A percentile compares a stretch with the other conserved stretches of the same genome.
phyloP scores from a whole-genome alignment of 2,113 vertebrate species.

The Erpornis zantholeuca region DNA sequence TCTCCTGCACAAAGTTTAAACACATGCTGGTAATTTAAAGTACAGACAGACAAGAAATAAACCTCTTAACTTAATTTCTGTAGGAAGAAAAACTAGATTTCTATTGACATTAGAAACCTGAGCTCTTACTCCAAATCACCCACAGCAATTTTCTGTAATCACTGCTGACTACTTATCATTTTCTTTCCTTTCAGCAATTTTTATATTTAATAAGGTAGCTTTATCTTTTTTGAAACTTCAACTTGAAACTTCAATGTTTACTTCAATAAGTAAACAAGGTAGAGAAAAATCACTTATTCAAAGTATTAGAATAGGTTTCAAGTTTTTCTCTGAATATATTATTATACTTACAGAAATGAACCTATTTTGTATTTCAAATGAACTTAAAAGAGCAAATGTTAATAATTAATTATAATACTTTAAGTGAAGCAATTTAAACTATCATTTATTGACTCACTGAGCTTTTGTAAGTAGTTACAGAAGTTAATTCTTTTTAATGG shows the following conservation, averaged over 20 bases:
- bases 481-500: background rate
- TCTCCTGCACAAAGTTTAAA: background rate
- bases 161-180: background rate
- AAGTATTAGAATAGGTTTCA: background rate
- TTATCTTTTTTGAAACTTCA: background rate
- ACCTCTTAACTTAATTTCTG: background rate
- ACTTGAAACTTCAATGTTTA: background rate
- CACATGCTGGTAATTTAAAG: background rate
- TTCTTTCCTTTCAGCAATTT: background rate
- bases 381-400: background rate
- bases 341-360: background rate
- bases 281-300: background rate
- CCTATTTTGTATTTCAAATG: background rate
- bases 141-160: background rate
- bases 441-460: background rate
- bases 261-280: background rate
- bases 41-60: background rate
- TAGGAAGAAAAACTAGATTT: background rate
- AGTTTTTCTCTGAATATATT: background rate
- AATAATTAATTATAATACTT: background rate
- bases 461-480: background rate
- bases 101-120: background rate
- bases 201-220: background rate
- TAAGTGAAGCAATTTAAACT: background rate
- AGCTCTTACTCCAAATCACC: background rate